phyloP scores from a whole-genome alignment of 2,113 vertebrate genomes.

The Phasianus colchicus region DNA sequence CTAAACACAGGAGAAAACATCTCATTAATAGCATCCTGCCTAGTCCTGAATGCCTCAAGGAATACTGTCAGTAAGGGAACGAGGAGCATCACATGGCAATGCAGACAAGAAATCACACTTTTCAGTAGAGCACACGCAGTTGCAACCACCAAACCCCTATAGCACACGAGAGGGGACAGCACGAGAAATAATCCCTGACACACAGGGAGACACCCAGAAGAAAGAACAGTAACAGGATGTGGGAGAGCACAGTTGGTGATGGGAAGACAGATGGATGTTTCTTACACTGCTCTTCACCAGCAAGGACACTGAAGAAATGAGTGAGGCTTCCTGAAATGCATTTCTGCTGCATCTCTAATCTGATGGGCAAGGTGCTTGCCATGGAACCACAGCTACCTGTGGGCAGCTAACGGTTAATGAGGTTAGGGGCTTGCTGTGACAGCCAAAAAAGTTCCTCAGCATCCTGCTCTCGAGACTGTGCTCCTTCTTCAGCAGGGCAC shows the following conservation, averaged over 20 bases:
- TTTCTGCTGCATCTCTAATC: background rate
- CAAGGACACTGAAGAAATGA: background rate
- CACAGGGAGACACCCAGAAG: background rate
- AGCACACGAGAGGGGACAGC: background rate
- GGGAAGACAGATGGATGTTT: background rate
- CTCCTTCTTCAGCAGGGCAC: background rate
- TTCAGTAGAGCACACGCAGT: background rate
- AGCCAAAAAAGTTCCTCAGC: background rate
- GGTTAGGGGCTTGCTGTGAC: background rate
- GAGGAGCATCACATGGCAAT: background rate
- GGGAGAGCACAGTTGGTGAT: background rate
- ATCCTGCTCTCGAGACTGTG: fast-evolving
- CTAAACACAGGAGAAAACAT: background rate
- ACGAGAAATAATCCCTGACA: background rate
- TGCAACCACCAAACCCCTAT: background rate
- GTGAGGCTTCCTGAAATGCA: background rate
- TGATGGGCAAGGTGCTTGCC: fast-evolving
- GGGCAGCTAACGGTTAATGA: background rate
- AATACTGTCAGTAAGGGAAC: background rate
- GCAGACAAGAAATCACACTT: fast-evolving
- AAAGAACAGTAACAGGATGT: background rate
- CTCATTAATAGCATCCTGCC: background rate
- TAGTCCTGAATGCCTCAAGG: background rate
- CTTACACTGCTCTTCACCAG: fast-evolving
- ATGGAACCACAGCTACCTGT: background rate